Conservation (phyloP, 2,113 vertebrate genomes). For the Heterochromis multidens region DNA sequence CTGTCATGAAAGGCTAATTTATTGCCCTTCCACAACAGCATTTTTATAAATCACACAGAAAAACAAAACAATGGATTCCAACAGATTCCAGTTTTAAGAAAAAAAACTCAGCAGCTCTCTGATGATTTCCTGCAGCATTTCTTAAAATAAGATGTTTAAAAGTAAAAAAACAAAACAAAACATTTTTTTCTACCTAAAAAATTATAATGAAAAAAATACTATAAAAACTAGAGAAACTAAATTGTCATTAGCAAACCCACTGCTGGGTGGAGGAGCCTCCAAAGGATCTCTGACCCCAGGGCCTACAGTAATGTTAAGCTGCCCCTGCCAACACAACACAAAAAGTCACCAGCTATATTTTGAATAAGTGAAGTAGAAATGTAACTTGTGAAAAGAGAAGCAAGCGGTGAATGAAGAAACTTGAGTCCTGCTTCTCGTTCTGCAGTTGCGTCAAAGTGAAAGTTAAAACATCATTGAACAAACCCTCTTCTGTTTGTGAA, state of each 20-base stretch:
- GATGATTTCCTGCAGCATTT: too few relatives aligned
- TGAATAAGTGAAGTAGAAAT: neutral
- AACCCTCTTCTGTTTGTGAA: slow-evolving; percentile 52
- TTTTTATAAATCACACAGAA: too few relatives aligned
- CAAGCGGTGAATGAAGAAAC: neutral
- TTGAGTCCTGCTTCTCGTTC: neutral
- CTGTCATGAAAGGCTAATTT: too few relatives aligned
- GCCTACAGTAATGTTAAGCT: too few relatives aligned
- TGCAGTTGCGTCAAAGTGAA: slow-evolving; percentile 8
- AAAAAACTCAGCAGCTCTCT: too few relatives aligned
- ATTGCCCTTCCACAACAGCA: too few relatives aligned
- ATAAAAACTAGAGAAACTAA: neutral
- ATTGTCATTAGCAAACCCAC: neutral
- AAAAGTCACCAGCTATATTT: neutral
- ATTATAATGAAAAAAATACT: neutral
- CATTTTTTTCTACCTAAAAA: too few relatives aligned
- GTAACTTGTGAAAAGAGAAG: fast-evolving
- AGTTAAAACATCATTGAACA: slow-evolving; percentile 35
- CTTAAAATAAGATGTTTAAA: too few relatives aligned
- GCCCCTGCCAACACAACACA: neutral
- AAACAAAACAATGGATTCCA: too few relatives aligned
- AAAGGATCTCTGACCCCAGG: neutral
- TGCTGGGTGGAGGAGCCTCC: neutral
- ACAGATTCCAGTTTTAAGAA: too few relatives aligned
- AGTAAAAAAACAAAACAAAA: too few relatives aligned